A percentile compares a stretch with the other conserved stretches of the same genome.
These are phyloP conservation scores for Pseudopodoces humilis DNA, from an alignment of 2,113 vertebrate genomes.

Conservation along the genomic window DNA sequence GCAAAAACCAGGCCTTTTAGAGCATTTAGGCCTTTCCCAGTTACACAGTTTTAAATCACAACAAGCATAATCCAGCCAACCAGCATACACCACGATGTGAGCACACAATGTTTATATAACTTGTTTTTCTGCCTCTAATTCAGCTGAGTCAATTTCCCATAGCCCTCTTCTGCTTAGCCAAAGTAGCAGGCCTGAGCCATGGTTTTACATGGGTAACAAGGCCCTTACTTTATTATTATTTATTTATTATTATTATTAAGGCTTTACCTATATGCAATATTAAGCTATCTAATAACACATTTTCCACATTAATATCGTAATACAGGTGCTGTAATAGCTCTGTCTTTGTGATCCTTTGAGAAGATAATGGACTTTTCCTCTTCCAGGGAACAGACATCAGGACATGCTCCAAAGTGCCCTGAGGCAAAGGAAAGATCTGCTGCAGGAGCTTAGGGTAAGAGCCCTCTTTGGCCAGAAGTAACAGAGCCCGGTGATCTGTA, in stretches of 20 bases:
- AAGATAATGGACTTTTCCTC: background rate
- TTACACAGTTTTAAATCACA: background rate
- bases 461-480: background rate
- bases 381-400: conserved; percentile 68
- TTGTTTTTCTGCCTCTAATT: background rate
- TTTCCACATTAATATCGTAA: background rate
- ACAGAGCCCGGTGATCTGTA: background rate
- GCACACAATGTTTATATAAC: fast-evolving
- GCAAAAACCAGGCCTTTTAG: background rate
- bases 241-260: no score
- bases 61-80: background rate
- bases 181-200: background rate
- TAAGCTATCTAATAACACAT: background rate
- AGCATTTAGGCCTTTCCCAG: background rate
- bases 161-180: background rate
- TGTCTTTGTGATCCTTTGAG: background rate
- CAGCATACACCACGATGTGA: fast-evolving
- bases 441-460: conserved; percentile 81
- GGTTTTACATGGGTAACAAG: background rate
- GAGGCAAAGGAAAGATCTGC: conserved; percentile 75
- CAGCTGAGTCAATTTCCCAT: background rate
- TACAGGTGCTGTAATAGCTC: background rate
- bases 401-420: conserved; percentile 74
- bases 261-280: background rate
- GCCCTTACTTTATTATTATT: background rate